These are phyloP conservation scores for Leptopilina drosophilae DNA, from an alignment of 2,888 invertebrate genomes.

Conservation along the genomic window DNA sequence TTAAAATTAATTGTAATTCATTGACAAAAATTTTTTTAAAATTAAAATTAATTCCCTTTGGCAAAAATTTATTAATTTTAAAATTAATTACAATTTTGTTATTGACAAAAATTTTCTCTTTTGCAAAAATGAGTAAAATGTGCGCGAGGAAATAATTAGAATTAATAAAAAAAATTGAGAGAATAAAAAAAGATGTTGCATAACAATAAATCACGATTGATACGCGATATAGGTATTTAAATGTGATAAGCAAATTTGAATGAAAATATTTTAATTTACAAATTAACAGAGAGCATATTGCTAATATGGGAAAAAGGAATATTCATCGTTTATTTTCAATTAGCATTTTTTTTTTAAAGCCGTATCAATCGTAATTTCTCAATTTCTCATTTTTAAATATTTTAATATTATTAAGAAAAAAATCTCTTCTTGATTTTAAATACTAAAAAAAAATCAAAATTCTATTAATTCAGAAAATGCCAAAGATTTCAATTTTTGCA, in stretches of 20 bases:
- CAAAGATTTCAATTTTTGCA: neutral
- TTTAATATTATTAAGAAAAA: too few species aligned
- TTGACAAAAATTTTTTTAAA: neutral
- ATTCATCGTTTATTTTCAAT: neutral
- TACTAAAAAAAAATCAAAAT: too few species aligned
- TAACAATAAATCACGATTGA: neutral
- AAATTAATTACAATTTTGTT: neutral
- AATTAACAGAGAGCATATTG: neutral
- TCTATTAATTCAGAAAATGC: too few species aligned
- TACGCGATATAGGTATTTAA: neutral
- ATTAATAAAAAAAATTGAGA: too few species aligned
- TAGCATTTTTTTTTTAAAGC: neutral
- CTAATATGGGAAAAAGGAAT: neutral
- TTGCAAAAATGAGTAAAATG: too few species aligned
- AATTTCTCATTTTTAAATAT: neutral
- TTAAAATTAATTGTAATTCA: too few species aligned
- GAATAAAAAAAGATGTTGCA: neutral
- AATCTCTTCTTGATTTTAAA: too few species aligned
- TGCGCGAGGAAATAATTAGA: too few species aligned
- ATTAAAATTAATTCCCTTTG: too few species aligned
- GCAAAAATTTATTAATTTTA: too few species aligned
- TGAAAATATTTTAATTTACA: slow-evolving; percentile 19
- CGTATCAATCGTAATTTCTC: neutral
- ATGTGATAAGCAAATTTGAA: neutral
- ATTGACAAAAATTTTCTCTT: neutral